Base-by-base conservation (phyloP, 2,888 invertebrate genomes). In the Eristalis pertinax region DNA sequence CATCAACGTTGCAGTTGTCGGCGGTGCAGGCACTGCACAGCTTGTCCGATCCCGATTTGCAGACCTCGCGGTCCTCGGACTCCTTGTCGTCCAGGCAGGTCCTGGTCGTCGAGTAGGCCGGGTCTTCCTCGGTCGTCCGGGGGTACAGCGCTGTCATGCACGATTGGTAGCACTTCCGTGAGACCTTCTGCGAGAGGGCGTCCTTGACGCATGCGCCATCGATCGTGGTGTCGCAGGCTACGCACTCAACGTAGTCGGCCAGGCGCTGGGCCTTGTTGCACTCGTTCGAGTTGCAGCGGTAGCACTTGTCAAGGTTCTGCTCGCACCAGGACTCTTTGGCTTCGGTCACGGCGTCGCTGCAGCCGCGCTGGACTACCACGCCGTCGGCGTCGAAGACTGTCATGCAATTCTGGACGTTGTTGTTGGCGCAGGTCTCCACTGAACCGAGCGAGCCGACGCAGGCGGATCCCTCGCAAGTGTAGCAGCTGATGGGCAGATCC, bases 71-170 rank as follows among this genome's bases (percentile, higher is more conserved):
- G 29, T 93, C 92, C 41, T 79, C 89, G 0, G 72, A 22, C 38
- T 93, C 92, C 84, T 91, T 89, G 29, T 92, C 92, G 70, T 92
- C 92, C 10, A 90, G 89, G 67, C 92, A 92, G 10, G 91, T 90
- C 24, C 92, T 90, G 0, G 90, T 58, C n/a, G 91, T 67, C 0
- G 90, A 90, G 41, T 91, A 92, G n/a, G 91, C 88, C 15, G 93
- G 87, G n/a, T 87, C 89, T 0, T 88, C 79, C 24, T 92, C 92
- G 0, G 65, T 50, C 24, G 90, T 90, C 0, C 89, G 89, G 0
- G 90, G 89, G 29, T 90, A 90, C 70, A 92, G 87, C 0, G 92
- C 91, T 0, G 91, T 90, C 89, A 92, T 89, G 60, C 92, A 92
- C 0, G 88, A 88, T 43, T 90, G 88, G 50, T 91, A 88, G 81